phyloP scores from a whole-genome alignment of 1,140 invertebrate species.

The Samia ricini region DNA sequence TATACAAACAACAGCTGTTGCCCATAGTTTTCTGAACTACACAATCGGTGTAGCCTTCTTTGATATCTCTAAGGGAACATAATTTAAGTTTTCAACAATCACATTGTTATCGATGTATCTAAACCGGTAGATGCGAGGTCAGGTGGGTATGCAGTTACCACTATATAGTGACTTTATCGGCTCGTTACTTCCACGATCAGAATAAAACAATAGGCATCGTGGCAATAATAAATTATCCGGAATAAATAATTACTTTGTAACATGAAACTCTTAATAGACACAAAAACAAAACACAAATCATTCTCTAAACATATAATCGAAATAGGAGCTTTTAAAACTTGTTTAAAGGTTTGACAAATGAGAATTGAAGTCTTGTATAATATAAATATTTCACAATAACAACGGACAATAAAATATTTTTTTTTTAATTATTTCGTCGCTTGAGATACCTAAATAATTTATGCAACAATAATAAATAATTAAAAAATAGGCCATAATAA shows the following conservation, averaged over 20 bases:
- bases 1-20: conserved; percentile 16
- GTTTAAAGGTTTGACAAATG: too few species aligned
- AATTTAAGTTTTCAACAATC: conserved; percentile 42
- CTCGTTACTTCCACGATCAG: conserved; percentile 11
- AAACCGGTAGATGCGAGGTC: conserved; percentile 16
- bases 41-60: conserved; percentile 34
- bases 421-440: too few species aligned
- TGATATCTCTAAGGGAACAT: conserved; percentile 31
- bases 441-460: too few species aligned
- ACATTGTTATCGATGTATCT: conserved; percentile 34
- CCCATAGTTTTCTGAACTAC: conserved; percentile 29
- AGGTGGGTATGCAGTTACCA: conserved; percentile 6
- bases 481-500: too few species aligned
- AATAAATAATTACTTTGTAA: conserved; percentile 4
- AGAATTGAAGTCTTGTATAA: too few species aligned
- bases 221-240: conserved; percentile 5
- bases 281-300: not conserved
- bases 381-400: too few species aligned
- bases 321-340: too few species aligned
- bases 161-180: conserved; percentile 7
- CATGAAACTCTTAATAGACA: not conserved
- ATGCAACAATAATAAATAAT: too few species aligned
- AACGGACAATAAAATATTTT: too few species aligned
- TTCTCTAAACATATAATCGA: not conserved
- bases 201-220: conserved; percentile 20